Base-by-base conservation (phyloP, 2,113 vertebrate genomes). In the Phoxinus phoxinus region DNA sequence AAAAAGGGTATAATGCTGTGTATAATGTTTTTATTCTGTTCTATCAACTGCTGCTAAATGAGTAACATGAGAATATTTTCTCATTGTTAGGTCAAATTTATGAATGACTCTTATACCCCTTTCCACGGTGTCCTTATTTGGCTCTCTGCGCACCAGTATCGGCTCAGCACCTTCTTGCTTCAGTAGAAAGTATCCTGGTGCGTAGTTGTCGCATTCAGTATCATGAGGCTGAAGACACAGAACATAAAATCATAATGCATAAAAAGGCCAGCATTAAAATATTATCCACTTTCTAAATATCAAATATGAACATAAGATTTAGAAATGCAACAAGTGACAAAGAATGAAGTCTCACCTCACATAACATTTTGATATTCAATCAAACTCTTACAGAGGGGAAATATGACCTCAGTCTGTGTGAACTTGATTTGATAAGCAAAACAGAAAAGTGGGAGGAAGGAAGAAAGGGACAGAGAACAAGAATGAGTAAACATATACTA, bases 121-220 rank as follows among this genome's bases (percentile, higher is more conserved):
- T 86, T 93, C 89, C 86, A 86, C 23, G 56, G 82, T 79, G n/a
- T 91, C 78, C 58, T 75, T 85, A 12, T 87, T 58, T 9, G 80
- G 77, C 30, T 88, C 84, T 78, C n/a, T 85, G 58, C 53, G 84
- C 13, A 74, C 58, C 21, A 88, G 71, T 69, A 58, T 61, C 12
- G 84, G 51, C 4, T 90, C 89, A 77, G 72, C 72, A 3, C 90
- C 89, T 78, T 93, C 91, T 85, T 92, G 83, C 83, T 91, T 92
- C 12, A 91, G 81, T 81, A 91, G 51, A 27, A 86, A 85, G 84
- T 87, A 86, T 80, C 72, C 72, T 81, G 82, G 76, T 82, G 37
- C 82, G 56, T 86, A 81, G 25, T 83, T 61, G 61, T 88, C 67
- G 78, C 71, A 88, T 9, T 51, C 19, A 30, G 53, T 59, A n/a